phyloP scores from a whole-genome alignment of 2,113 vertebrate species.

The Phoxinus phoxinus region DNA sequence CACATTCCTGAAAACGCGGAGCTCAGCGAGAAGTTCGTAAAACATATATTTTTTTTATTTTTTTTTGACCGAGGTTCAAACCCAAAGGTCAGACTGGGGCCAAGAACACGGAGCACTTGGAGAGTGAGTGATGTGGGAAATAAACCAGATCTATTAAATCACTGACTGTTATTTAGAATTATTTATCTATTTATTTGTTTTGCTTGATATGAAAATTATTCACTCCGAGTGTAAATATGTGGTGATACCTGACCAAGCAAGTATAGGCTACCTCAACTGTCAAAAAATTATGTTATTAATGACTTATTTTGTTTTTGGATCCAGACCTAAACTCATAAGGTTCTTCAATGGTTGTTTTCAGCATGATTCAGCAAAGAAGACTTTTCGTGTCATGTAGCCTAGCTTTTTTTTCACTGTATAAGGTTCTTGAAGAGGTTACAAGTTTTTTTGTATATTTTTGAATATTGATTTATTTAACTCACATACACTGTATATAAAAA shows the following conservation, averaged over 20 bases:
- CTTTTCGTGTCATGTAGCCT: neutral
- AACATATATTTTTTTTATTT: neutral
- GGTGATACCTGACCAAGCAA: neutral
- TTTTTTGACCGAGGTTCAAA: constrained; percentile 31
- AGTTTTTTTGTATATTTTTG: neutral
- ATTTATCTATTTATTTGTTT: neutral
- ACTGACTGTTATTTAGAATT: neutral
- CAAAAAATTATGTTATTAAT: neutral
- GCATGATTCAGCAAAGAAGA: neutral
- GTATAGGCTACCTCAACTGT: neutral
- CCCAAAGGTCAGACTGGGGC: constrained; percentile 45
- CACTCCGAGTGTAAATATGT: neutral
- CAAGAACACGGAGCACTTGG: neutral
- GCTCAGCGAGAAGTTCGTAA: neutral
- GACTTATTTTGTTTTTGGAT: neutral
- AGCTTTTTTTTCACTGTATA: neutral
- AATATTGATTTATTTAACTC: neutral
- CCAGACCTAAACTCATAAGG: too few species aligned
- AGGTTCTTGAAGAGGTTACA: too few species aligned
- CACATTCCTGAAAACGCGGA: neutral
- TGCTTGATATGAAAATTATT: neutral
- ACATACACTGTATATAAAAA: too few species aligned
- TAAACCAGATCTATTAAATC: constrained; percentile 6
- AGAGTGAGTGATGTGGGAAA: constrained; percentile 11
- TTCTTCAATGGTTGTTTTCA: neutral